Conservation (phyloP, 2,113 vertebrate species). For the Podarcis raffonei region DNA sequence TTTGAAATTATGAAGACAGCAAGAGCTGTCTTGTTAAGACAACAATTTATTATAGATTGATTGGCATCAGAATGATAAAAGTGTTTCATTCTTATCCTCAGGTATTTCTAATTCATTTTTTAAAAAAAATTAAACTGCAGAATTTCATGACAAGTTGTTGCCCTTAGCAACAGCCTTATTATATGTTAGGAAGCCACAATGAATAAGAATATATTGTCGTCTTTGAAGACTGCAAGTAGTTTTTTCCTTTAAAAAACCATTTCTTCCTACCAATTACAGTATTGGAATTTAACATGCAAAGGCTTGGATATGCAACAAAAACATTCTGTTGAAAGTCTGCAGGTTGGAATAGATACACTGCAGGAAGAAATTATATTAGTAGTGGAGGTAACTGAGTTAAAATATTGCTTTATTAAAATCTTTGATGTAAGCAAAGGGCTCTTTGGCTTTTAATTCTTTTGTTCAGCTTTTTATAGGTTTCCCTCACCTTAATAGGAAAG, state of each 20-base stretch:
- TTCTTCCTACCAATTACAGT: slow-evolving; percentile 13
- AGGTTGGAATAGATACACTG: slow-evolving; percentile 29
- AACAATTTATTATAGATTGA: slow-evolving; percentile 39
- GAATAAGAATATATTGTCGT: slow-evolving; percentile 54
- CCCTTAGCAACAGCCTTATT: slow-evolving; percentile 69
- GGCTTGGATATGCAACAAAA: slow-evolving; percentile 3
- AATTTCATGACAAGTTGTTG: slow-evolving; percentile 65
- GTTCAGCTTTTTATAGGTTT: background rate
- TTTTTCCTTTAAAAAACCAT: background rate
- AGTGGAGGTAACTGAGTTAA: slow-evolving; percentile 24
- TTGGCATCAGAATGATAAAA: slow-evolving; percentile 50
- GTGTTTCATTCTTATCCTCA: slow-evolving; percentile 43
- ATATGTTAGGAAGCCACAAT: slow-evolving; percentile 41
- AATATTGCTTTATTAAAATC: background rate
- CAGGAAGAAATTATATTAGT: slow-evolving; percentile 6
- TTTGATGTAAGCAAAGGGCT: background rate
- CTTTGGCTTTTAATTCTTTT: background rate
- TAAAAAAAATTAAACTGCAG: slow-evolving; percentile 24
- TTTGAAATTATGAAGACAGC: slow-evolving; percentile 38
- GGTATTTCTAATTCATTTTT: slow-evolving; percentile 44
- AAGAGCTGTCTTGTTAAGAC: slow-evolving; percentile 44
- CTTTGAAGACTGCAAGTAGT: slow-evolving; percentile 38
- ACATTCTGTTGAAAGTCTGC: background rate
- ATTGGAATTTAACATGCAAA: slow-evolving; percentile 44
- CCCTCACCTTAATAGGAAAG: background rate